Evolutionary conservation across 2,113 vertebrate genomes (phyloP), one percentile per base, ranked within the genome.

Genomic region (Callipepla californica): DNA sequence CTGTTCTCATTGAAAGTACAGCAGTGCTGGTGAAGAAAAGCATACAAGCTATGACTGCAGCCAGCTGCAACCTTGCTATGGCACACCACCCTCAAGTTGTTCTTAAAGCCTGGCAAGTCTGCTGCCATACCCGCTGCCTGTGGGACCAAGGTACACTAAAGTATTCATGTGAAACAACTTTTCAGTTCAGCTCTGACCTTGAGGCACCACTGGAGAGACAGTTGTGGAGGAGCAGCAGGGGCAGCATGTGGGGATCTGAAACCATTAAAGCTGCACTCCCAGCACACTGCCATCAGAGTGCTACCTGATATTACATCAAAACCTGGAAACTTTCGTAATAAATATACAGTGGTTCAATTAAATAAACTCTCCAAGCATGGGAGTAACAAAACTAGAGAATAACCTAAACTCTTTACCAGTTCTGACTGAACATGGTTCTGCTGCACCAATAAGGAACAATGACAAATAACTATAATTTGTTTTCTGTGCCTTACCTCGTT

Each of bases 1-100:
- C 92, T 92, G 80, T 67, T 95, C 88, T 80, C 69, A 69, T 77
- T 94, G 91, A 80, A 83, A 12, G 30, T 34, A 40, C 36, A 87
- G 82, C 67, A 94, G 80, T 42, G 45, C 59, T 19, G n/a, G 45
- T 94, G 94, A 97, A 92, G 91, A 92, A 97, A 97, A 94, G 82
- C 87, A 90, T 67, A 79, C 85, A 85, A 77, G 50, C 61, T 1
- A 0, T 50, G 61, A 47, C 7, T 68, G 68, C 66, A 75, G 87
- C 61, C 88, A 85, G 86, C 70, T 84, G 80, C 3, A 1, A 45
- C 0, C 2, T 50, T 92, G 75, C 89, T 87, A 42, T 68, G 85
- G 82, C 76, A 72, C 4, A 0, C 48, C 7, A 17, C 83, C 80
- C 55, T 94, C 73, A 68, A 55, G 62, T 82, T 80, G 42, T 82